Conservation (phyloP, 2,797 vertebrate species). For the Thaleichthys pacificus region DNA sequence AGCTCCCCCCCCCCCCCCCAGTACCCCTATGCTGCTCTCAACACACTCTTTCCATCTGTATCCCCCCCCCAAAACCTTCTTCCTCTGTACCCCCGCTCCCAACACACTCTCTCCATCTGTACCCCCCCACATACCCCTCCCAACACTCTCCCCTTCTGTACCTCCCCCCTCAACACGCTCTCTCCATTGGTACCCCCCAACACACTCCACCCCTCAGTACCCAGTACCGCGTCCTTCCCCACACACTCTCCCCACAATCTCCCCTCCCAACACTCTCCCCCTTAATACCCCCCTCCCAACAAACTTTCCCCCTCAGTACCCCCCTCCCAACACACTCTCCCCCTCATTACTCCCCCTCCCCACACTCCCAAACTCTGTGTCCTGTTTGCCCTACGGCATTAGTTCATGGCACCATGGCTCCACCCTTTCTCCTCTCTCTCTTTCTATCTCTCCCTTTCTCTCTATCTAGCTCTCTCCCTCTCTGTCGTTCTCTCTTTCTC, state of each 20-base stretch:
- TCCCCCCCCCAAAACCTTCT: not conserved
- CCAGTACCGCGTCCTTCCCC: too few species aligned
- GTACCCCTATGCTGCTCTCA: too few species aligned
- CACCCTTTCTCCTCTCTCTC: not conserved
- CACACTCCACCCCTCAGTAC: too few species aligned
- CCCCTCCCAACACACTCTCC: not conserved
- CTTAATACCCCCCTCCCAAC: not conserved
- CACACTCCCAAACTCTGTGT: not conserved
- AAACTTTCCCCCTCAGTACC: not conserved
- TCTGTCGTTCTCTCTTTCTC: not conserved
- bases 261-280: too few species aligned
- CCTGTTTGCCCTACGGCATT: not conserved
- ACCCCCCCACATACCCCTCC: not conserved
- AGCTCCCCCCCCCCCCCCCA: slow-evolving; percentile 33
- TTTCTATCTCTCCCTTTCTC: not conserved
- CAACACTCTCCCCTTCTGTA: not conserved
- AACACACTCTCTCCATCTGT: not conserved
- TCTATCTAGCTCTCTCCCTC: not conserved
- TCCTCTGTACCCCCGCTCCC: not conserved
- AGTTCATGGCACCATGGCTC: slow-evolving; percentile 5
- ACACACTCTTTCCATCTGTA: too few species aligned
- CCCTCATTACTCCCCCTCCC: not conserved
- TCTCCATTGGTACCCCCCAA: not conserved
- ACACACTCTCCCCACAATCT: too few species aligned
- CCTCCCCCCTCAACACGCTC: too few species aligned